Evolutionary conservation across 2,797 vertebrate species (phyloP).

Genomic region (Leuciscus waleckii): DNA sequence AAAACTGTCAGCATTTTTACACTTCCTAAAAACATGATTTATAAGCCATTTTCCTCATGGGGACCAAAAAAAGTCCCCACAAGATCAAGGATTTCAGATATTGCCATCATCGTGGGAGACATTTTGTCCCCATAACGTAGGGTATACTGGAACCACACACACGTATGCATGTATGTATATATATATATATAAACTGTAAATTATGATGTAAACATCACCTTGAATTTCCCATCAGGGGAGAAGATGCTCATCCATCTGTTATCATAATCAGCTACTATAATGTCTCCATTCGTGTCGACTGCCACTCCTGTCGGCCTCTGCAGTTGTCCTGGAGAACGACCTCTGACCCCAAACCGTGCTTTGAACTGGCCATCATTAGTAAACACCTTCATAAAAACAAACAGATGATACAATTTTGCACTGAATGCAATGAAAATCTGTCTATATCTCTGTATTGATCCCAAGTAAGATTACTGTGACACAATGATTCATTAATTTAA

Average conservation of each 20-base stretch:
- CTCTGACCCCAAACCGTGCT: constrained; percentile 92
- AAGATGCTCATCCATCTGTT: constrained; percentile 99
- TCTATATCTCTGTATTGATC: background rate
- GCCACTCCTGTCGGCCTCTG: constrained; percentile 94
- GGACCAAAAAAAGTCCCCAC: too few species aligned
- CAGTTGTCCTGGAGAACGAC: constrained; percentile 94
- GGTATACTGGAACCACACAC: too few species aligned
- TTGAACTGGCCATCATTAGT: constrained; percentile 96
- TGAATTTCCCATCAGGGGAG: constrained; percentile 95
- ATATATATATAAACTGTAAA: background rate
- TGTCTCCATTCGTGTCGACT: constrained; percentile 91
- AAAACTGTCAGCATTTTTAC: too few species aligned
- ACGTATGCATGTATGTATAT: too few species aligned
- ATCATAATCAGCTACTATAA: constrained; percentile 95
- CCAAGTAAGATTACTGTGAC: background rate
- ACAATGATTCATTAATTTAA: background rate
- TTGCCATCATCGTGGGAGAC: too few species aligned
- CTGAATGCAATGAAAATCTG: background rate
- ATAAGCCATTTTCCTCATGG: too few species aligned
- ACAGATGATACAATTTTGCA: background rate
- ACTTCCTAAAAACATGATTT: too few species aligned
- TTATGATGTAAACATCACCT: constrained; percentile 75
- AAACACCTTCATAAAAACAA: constrained; percentile 81
- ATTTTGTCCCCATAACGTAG: too few species aligned
- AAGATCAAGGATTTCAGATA: too few species aligned